Percentiles rank a stretch among this genome's conserved stretches.
phyloP scores from a whole-genome alignment of 2,797 vertebrate genomes.

The Novumbra hubbsi region DNA sequence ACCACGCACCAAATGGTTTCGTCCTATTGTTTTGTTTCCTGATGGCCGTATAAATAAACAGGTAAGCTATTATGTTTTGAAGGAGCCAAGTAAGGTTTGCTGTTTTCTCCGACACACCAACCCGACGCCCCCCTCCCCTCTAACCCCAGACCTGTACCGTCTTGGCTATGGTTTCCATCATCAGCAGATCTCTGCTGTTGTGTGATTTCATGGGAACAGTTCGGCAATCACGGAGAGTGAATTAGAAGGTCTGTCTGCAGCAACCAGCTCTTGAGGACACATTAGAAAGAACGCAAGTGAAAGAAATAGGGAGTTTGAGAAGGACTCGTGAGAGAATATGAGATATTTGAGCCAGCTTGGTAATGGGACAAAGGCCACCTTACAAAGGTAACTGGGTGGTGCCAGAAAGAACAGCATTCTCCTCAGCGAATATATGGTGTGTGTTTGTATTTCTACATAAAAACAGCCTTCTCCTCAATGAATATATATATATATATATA shows the following conservation, averaged over 20 bases:
- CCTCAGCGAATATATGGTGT: neutral
- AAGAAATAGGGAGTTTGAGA: neutral
- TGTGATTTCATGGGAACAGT: slow-evolving; percentile 49
- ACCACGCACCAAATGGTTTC: neutral
- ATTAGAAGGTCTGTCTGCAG: slow-evolving; percentile 54
- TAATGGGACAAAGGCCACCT: neutral
- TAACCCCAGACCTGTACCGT: neutral
- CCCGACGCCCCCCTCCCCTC: slow-evolving; percentile 39
- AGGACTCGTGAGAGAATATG: neutral
- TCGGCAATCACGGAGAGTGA: slow-evolving; percentile 48
- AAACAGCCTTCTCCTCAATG: no score
- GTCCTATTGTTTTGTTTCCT: neutral
- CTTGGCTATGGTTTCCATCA: slow-evolving; percentile 20
- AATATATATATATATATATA: no score
- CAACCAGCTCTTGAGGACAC: slow-evolving; percentile 46
- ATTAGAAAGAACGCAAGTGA: neutral
- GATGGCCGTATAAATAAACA: neutral
- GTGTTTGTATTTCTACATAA: neutral
- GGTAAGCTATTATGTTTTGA: neutral
- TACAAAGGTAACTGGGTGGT: neutral
- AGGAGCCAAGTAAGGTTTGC: neutral
- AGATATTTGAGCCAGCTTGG: neutral
- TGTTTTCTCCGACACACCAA: slow-evolving; percentile 13
- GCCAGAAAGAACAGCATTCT: neutral
- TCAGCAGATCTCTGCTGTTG: slow-evolving; percentile 36